Evolutionary conservation across 2,797 vertebrate genomes (phyloP).

Genomic region (Acestrorhynchus altus): DNA sequence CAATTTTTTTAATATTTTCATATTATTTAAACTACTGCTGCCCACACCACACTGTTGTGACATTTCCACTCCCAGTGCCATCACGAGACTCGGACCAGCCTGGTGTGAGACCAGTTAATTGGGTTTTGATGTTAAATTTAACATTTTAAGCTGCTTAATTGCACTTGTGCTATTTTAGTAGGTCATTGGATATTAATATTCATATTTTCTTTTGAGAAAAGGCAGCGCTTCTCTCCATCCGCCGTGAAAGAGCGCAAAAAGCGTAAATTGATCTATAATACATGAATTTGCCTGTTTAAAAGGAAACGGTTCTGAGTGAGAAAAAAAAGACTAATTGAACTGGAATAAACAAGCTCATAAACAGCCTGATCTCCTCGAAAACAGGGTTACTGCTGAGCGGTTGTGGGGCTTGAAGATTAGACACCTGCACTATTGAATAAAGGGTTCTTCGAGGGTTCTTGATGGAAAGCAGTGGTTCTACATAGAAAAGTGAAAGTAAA

Average conservation of each 20-base stretch:
- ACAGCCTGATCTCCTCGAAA: slow-evolving; percentile 4
- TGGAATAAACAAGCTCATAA: slow-evolving; percentile 32
- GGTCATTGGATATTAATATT: slow-evolving; percentile 21
- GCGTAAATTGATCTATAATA: slow-evolving; percentile 35
- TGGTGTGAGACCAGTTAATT: slow-evolving; percentile 31
- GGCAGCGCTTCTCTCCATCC: slow-evolving; percentile 32
- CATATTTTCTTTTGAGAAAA: slow-evolving; percentile 8
- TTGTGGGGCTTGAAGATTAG: background rate
- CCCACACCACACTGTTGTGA: slow-evolving; percentile 37
- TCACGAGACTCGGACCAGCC: background rate
- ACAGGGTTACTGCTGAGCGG: background rate
- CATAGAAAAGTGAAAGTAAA: no score
- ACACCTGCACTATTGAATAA: background rate
- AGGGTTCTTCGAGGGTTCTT: no score
- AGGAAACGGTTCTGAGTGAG: slow-evolving; percentile 31
- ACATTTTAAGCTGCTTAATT: slow-evolving; percentile 26
- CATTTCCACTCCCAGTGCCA: slow-evolving; percentile 18
- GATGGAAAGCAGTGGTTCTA: background rate
- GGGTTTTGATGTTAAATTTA: slow-evolving; percentile 37
- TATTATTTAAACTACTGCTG: background rate
- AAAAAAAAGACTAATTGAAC: slow-evolving; percentile 20
- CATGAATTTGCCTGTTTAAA: slow-evolving; percentile 51
- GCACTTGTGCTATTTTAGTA: slow-evolving; percentile 33
- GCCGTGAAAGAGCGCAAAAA: slow-evolving; percentile 25
- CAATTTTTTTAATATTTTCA: background rate